Conservation (phyloP, 2,797 vertebrate genomes). For the Trachops cirrhosus region DNA sequence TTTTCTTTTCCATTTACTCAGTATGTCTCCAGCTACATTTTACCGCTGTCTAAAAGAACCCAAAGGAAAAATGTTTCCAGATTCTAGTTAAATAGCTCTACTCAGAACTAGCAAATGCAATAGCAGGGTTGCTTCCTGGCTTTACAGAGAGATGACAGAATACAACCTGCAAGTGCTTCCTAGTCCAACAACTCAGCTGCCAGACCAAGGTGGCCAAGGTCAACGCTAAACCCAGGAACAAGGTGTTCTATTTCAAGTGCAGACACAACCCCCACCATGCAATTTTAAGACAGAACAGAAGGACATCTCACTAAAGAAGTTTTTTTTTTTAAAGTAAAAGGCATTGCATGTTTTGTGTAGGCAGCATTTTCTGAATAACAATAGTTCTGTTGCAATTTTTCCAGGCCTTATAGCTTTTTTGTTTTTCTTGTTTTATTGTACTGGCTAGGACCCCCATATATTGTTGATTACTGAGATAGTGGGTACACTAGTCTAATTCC, state of each 20-base stretch:
- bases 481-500: neutral
- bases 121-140: neutral
- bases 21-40: constrained; percentile 51
- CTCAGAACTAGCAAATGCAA: constrained; percentile 38
- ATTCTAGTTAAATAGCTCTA: constrained; percentile 41
- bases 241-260: neutral
- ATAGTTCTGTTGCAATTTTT: constrained; percentile 3
- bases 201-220: neutral
- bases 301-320: neutral
- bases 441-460: neutral
- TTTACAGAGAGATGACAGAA: neutral
- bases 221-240: neutral
- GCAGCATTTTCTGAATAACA: neutral
- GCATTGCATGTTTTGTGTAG: neutral
- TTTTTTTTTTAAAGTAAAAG: neutral
- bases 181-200: neutral
- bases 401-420: neutral
- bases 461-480: neutral
- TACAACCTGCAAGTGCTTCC: neutral
- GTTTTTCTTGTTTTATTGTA: constrained; percentile 36
- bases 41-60: constrained; percentile 51
- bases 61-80: constrained; percentile 53
- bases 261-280: neutral
- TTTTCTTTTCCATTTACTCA: constrained; percentile 53
- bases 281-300: neutral